These are phyloP conservation scores for Plebejus melissa DNA, from an alignment of 2,888 invertebrate species.

Conservation along the genomic window DNA sequence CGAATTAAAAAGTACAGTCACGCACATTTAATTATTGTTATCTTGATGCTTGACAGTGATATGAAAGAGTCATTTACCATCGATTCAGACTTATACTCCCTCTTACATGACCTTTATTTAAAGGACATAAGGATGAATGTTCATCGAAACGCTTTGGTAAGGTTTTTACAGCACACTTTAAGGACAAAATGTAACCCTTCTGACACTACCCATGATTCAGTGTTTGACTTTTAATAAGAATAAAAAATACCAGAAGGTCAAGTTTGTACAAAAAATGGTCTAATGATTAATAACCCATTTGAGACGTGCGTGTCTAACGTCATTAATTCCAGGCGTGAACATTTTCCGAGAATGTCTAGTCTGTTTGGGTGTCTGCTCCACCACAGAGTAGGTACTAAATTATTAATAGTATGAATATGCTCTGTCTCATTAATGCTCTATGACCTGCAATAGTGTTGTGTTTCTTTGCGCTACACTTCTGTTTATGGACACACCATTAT, in stretches of 20 bases:
- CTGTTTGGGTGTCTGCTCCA: not conserved
- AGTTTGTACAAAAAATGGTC: constrained; percentile 18
- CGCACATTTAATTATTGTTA: constrained; percentile 12
- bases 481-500: too few relatives aligned
- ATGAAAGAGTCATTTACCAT: not conserved
- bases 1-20: constrained; percentile 2
- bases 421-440: too few relatives aligned
- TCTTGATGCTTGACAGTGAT: constrained; percentile 6
- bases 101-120: not conserved
- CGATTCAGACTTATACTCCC: not conserved
- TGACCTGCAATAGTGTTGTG: too few relatives aligned
- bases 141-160: not conserved
- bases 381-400: not conserved
- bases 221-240: not conserved
- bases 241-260: not conserved
- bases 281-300: constrained; percentile 15
- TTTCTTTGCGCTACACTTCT: too few relatives aligned
- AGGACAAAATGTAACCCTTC: not conserved
- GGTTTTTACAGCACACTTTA: not conserved
- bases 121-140: not conserved
- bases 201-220: not conserved
- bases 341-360: constrained; percentile 29
- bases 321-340: constrained; percentile 25
- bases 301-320: constrained; percentile 23
- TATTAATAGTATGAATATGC: not conserved